Base-by-base conservation (phyloP, 2,113 vertebrate genomes). In the Cromileptes altivelis region DNA sequence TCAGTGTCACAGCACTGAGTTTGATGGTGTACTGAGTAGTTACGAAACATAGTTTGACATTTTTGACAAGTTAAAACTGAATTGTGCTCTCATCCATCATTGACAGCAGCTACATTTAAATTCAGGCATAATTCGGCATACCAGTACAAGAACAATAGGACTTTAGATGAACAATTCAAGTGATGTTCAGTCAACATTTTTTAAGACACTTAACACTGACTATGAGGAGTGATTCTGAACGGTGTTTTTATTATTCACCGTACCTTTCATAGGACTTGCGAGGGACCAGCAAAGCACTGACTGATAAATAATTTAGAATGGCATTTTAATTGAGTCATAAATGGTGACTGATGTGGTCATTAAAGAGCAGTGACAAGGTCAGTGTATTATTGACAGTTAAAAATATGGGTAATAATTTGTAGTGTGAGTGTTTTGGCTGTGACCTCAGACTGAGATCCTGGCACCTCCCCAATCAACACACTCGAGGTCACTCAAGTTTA, bases 271-370 rank as follows among this genome's bases (percentile, higher is more conserved):
- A 63, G 64, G 21, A 78, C 58, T 27, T 74, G 17, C 37, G 67
- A 77, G 19, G 60, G 19, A 71, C 58, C 49, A 71, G 42, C 68
- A 78, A 65, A 55, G 55, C 56, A 45, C 33, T 72, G 42, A 85
- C 71, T 77, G 67, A 88, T 65, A 71, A 84, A 88, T 85, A 45
- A 91, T 88, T 70, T 72, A 63, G 40, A 80, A 82, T 47, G 75
- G 17, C 89, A 68, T 84, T 87, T 90, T 86, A 80, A 93, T 76
- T 90, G 86, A 87, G 78, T 80, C 50, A 69, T 86, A 82, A 91
- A 89, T 63, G 70, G 60, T 85, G 88, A 92, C 47, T 81, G 82
- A 92, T 91, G 80, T 75, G 81, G 65, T 85, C 80, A 50, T 70
- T 23, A 80, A 74, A 70, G 53, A n/a, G 33, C 50, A 49, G 33